Evolutionary conservation across 2,113 vertebrate species (phyloP).

Genomic region (Plotosus lineatus): DNA sequence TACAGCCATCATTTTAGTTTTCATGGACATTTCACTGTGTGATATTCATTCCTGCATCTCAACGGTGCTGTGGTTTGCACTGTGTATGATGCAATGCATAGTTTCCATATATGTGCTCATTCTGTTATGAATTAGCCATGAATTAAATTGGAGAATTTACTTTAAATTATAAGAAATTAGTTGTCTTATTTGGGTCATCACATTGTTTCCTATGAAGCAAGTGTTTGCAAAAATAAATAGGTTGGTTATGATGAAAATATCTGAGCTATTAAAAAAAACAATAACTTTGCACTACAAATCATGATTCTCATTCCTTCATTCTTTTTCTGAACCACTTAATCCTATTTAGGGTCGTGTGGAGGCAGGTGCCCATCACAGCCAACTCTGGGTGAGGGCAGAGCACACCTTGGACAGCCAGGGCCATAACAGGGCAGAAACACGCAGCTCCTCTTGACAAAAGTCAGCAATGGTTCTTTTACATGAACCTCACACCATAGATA

Average conservation of each 20-base stretch:
- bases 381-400: no score
- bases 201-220: background rate
- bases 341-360: no score
- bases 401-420: no score
- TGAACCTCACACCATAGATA: no score
- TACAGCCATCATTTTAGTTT: background rate
- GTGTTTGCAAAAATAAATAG: constrained; percentile 2
- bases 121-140: background rate
- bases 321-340: no score
- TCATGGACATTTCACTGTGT: background rate
- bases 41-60: background rate
- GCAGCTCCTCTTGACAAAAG: no score
- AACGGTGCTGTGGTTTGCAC: background rate
- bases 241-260: constrained; percentile 25
- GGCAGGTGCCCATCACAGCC: no score
- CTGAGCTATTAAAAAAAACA: background rate
- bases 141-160: background rate
- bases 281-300: no score
- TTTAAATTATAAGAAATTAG: no score
- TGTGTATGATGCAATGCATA: background rate
- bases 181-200: background rate
- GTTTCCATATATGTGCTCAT: background rate
- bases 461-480: no score
- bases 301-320: no score
- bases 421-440: no score